These are phyloP conservation scores for Hylia prasina DNA, from an alignment of 2,113 vertebrate species.

Conservation along the genomic window DNA sequence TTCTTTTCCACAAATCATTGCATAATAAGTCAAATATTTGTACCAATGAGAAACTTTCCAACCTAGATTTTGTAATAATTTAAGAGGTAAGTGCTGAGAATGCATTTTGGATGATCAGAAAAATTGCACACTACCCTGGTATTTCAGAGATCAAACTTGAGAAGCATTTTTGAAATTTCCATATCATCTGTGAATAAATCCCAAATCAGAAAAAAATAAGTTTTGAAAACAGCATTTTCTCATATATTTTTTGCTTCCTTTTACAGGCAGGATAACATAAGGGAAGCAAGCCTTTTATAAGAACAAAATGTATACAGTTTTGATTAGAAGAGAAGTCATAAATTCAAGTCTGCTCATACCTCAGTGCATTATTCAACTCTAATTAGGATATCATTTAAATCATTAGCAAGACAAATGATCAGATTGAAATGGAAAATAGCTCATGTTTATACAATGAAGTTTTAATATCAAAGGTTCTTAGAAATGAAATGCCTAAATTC, in stretches of 20 bases:
- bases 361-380: not conserved
- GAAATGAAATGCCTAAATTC: not conserved
- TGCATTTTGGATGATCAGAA: not conserved
- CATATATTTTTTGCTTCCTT: not conserved
- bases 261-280: not conserved
- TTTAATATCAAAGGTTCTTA: not conserved
- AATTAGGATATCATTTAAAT: not conserved
- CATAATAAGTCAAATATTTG: not conserved
- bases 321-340: not conserved
- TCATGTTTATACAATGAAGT: not conserved
- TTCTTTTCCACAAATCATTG: not conserved
- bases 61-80: not conserved
- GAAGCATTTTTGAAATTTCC: not conserved
- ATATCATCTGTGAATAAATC: not conserved
- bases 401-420: slow-evolving; percentile 11
- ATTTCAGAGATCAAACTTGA: not conserved
- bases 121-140: not conserved
- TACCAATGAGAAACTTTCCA: not conserved
- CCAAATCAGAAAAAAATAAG: not conserved
- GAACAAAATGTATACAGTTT: not conserved
- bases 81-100: not conserved
- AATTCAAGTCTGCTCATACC: not conserved
- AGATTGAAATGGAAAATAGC: not conserved
- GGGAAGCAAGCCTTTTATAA: not conserved
- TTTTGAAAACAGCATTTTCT: not conserved